Evolutionary conservation across 2,888 invertebrate genomes (phyloP).

Genomic region (Steinernema carpocapsae): DNA sequence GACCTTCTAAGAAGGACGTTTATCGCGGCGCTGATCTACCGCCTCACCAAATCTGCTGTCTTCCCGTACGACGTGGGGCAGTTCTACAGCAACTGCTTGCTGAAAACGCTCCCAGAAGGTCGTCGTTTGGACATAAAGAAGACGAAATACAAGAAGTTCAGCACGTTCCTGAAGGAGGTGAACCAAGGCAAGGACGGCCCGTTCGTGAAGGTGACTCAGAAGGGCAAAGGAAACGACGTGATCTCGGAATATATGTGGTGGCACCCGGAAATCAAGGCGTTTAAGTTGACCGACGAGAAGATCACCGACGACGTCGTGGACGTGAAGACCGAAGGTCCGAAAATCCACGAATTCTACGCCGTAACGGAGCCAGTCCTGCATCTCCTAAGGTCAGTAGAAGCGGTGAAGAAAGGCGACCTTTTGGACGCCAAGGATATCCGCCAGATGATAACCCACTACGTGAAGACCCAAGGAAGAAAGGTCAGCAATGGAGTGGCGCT

Average conservation of each 20-base stretch:
- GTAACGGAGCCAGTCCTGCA: slow-evolving; percentile 54
- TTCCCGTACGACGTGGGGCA: slow-evolving; percentile 65
- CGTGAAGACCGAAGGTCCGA: slow-evolving; percentile 41
- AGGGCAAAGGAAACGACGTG: slow-evolving; percentile 62
- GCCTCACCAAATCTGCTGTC: slow-evolving; percentile 48
- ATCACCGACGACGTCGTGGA: slow-evolving; percentile 49
- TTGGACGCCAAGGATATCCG: slow-evolving; percentile 32
- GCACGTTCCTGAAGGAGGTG: slow-evolving; percentile 57
- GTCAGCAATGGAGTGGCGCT: background rate
- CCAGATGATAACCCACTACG: slow-evolving; percentile 47
- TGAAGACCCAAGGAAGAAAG: slow-evolving; percentile 43
- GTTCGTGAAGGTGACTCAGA: slow-evolving; percentile 50
- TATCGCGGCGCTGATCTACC: slow-evolving; percentile 56
- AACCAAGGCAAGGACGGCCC: slow-evolving; percentile 46
- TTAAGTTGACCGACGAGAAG: slow-evolving; percentile 51
- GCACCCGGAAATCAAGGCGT: slow-evolving; percentile 50
- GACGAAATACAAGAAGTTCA: slow-evolving; percentile 65
- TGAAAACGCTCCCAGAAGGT: slow-evolving; percentile 54
- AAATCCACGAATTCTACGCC: slow-evolving; percentile 37
- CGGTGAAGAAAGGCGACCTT: slow-evolving; percentile 49
- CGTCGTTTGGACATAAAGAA: slow-evolving; percentile 63
- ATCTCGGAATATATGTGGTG: slow-evolving; percentile 55
- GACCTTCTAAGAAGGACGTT: slow-evolving; percentile 46
- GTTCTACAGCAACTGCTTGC: slow-evolving; percentile 51
- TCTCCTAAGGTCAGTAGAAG: slow-evolving; percentile 46